phyloP scores from a whole-genome alignment of 1,140 invertebrate species.

The Stegodyphus dumicola region DNA sequence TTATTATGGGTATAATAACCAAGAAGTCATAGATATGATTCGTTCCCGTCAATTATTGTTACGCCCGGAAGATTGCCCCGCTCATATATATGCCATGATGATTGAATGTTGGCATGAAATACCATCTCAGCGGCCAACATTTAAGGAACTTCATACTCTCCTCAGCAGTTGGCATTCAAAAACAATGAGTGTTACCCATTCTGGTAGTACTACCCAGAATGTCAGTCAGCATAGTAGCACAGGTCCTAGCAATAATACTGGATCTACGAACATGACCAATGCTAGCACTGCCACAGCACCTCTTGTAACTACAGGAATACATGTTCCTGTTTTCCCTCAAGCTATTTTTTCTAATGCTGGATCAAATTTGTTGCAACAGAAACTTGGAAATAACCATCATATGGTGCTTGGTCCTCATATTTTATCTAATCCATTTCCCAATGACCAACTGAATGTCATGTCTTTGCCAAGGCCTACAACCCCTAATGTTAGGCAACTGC shows the following conservation, averaged over 20 bases:
- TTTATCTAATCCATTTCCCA: slow-evolving; percentile 51
- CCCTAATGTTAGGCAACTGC: slow-evolving; percentile 30
- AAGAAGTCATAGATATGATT: slow-evolving; percentile 97
- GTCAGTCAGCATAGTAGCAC: slow-evolving; percentile 72
- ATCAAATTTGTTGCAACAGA: slow-evolving; percentile 36
- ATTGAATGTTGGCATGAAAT: slow-evolving; percentile 98
- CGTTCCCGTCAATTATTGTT: slow-evolving; percentile 89
- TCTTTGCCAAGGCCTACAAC: slow-evolving; percentile 42
- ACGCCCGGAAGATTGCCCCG: slow-evolving; percentile 90
- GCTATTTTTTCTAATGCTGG: slow-evolving; percentile 39
- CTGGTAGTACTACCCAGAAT: slow-evolving; percentile 67
- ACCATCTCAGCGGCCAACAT: slow-evolving; percentile 87
- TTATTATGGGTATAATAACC: slow-evolving; percentile 93
- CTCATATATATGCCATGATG: slow-evolving; percentile 91
- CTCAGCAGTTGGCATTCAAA: slow-evolving; percentile 76
- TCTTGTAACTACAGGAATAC: slow-evolving; percentile 36
- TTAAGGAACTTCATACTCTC: slow-evolving; percentile 76
- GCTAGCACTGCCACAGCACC: slow-evolving; percentile 21
- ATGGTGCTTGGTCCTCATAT: slow-evolving; percentile 39
- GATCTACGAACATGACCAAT: slow-evolving; percentile 69
- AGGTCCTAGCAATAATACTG: slow-evolving; percentile 73
- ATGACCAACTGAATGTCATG: slow-evolving; percentile 49
- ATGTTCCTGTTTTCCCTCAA: slow-evolving; percentile 55
- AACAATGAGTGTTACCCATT: slow-evolving; percentile 30
- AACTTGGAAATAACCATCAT: slow-evolving; percentile 47